Evolutionary conservation across 2,888 invertebrate genomes (phyloP), one percentile per base, ranked within the genome.

Genomic region (Caenorhabditis macrosperma): DNA sequence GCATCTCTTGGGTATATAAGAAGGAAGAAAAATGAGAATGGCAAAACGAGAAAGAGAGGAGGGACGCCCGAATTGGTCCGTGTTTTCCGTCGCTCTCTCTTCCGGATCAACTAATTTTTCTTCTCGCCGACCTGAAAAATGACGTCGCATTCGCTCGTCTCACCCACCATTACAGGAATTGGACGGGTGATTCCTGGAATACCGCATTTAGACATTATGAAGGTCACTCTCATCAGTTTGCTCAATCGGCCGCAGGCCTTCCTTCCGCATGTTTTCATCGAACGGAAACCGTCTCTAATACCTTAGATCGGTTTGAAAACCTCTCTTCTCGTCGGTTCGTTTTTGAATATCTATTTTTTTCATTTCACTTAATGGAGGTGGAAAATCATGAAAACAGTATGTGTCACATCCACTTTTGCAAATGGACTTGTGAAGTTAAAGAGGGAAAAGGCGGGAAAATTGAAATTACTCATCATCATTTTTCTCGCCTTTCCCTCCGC

Each of bases 81-180:
- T 30, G 33, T 33, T 54, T 24, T 55, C 46, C 55, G 33, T 38
- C 38, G 22, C 26, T 48, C 28, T 48, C 38, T 15, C 46, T 41
- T 38, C 28, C 20, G 68, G 68, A 68, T 68, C 48, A 68, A 59
- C 68, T 48, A 59, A 68, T 59, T 68, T 59, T 33, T 46, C 48
- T 67, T 57, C 38, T 12, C 41, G 20, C 15, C 57, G 57, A 48
- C 41, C 59, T 22, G 26, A 30, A 48, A 26, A 48, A 28, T 68
- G 68, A 68, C 68, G 59, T 68, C 50, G 52, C 50, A 7, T 48
- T 38, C 33, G n/a, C n/a, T 46, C 44, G 17, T 46, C 46, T 33
- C 22, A 57, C 35, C 33, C 35, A 44, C 33, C 17, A 22, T 26
- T 35, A 59, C 48, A 46, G 46, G 35, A 68, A 68, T 68, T 57